Conservation (phyloP, 1,140 invertebrate genomes). For the Penaeus indicus region DNA sequence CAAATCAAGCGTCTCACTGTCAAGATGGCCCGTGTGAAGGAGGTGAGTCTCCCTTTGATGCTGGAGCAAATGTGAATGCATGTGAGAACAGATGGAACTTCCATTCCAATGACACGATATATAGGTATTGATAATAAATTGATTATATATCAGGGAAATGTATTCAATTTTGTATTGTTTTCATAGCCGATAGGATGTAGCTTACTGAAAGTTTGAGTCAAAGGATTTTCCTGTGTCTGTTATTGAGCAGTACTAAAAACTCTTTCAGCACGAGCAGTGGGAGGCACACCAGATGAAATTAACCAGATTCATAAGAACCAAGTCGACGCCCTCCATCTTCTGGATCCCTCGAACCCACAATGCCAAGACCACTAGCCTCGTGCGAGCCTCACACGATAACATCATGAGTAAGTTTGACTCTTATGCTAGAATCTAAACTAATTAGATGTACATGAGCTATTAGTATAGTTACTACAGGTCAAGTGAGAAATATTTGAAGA, state of each 20-base stretch:
- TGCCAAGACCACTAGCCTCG: constrained; percentile 74
- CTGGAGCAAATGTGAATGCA: too few relatives aligned
- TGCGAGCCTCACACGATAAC: constrained; percentile 75
- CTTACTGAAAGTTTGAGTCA: not conserved
- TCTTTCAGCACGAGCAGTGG: constrained; percentile 82
- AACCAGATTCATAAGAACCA: constrained; percentile 88
- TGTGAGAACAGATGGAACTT: too few relatives aligned
- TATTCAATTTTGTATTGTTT: too few relatives aligned
- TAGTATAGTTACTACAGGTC: too few relatives aligned
- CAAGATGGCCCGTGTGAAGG: constrained; percentile 88
- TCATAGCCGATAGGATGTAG: not conserved
- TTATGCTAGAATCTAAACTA: too few relatives aligned
- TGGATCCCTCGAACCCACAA: constrained; percentile 85
- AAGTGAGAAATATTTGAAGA: too few relatives aligned
- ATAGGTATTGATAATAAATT: too few relatives aligned
- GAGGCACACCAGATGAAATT: constrained; percentile 83
- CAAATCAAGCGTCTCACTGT: constrained; percentile 91
- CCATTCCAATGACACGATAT: too few relatives aligned
- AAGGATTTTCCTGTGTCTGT: not conserved
- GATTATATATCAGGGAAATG: too few relatives aligned
- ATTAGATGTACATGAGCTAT: too few relatives aligned
- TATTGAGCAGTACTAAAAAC: constrained; percentile 42
- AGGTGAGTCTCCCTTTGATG: constrained; percentile 74
- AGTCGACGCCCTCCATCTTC: constrained; percentile 87
- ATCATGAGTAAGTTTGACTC: constrained; percentile 73